phyloP scores from a whole-genome alignment of 2,797 vertebrate species.

The Graptemys geographica region DNA sequence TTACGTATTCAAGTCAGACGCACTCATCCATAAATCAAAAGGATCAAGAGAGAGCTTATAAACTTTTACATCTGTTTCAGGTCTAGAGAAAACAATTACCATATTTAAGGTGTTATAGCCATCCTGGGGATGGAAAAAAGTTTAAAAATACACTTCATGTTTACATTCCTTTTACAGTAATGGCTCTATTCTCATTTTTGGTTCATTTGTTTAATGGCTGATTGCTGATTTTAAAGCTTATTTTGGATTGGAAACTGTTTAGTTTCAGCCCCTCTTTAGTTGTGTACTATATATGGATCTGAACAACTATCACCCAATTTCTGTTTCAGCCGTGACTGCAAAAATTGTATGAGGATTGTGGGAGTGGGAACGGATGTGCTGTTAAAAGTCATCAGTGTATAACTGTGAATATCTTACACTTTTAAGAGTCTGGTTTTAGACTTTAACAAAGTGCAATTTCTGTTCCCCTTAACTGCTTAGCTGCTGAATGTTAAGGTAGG shows the following conservation, averaged over 20 bases:
- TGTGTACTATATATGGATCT: constrained; percentile 54
- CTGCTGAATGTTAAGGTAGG: background rate
- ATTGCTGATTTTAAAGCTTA: constrained; percentile 55
- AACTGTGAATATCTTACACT: constrained; percentile 12
- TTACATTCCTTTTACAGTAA: constrained; percentile 77
- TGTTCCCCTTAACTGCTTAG: background rate
- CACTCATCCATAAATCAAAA: background rate
- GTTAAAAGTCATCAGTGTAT: constrained; percentile 41
- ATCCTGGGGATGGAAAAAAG: constrained; percentile 75
- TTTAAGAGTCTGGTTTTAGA: constrained; percentile 28
- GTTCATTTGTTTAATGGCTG: constrained; percentile 59
- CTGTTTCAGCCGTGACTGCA: background rate
- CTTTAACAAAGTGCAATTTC: constrained; percentile 9
- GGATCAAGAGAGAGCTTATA: background rate
- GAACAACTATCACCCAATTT: background rate
- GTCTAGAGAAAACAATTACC: constrained; percentile 49
- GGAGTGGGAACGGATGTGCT: background rate
- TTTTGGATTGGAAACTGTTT: constrained; percentile 59
- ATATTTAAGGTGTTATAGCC: constrained; percentile 75
- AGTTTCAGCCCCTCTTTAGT: constrained; percentile 23
- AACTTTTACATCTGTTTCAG: background rate
- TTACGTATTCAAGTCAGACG: background rate
- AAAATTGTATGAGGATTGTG: background rate
- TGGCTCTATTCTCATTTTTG: constrained; percentile 58
- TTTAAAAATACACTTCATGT: constrained; percentile 81